These are phyloP conservation scores for Gila robusta DNA, from an alignment of 2,797 vertebrate genomes.

Conservation along the genomic window DNA sequence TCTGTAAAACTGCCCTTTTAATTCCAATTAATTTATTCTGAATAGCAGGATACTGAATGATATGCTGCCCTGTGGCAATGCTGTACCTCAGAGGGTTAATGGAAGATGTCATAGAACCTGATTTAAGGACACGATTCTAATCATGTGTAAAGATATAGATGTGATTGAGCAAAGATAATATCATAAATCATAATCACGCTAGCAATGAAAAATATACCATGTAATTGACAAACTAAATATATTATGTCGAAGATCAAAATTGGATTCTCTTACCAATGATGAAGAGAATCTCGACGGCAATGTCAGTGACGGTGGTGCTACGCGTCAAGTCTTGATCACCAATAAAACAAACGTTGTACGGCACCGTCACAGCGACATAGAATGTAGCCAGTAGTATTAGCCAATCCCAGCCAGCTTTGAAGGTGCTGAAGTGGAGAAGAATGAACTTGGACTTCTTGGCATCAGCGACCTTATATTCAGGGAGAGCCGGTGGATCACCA, in stretches of 20 bases:
- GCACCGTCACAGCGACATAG: constrained; percentile 97
- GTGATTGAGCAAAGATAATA: not conserved
- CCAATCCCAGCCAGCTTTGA: constrained; percentile 99
- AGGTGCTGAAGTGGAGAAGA: constrained; percentile 96
- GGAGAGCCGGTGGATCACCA: constrained; percentile 92
- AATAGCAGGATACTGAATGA: not conserved
- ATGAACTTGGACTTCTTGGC: constrained; percentile 98
- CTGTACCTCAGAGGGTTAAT: constrained; percentile 1
- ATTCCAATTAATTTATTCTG: not conserved
- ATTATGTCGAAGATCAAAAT: constrained; percentile 10
- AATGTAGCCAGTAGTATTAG: constrained; percentile 96
- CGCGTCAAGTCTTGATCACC: constrained; percentile 93
- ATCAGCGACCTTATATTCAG: constrained; percentile 97
- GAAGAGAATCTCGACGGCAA: constrained; percentile 97
- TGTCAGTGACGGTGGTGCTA: constrained; percentile 97
- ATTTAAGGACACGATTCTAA: constrained; percentile 16
- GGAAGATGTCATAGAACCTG: not conserved
- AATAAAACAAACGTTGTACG: constrained; percentile 98
- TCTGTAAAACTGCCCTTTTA: not conserved
- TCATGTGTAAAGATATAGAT: constrained; percentile 4
- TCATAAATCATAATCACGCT: constrained; percentile 22
- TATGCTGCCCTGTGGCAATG: not conserved
- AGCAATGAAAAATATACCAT: not conserved
- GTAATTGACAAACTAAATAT: not conserved
- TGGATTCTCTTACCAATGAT: constrained; percentile 87